Percentiles rank a stretch among this genome's conserved stretches.
phyloP scores from a whole-genome alignment of 2,888 invertebrate species.

The Spatulosminthurus flaviceps region DNA sequence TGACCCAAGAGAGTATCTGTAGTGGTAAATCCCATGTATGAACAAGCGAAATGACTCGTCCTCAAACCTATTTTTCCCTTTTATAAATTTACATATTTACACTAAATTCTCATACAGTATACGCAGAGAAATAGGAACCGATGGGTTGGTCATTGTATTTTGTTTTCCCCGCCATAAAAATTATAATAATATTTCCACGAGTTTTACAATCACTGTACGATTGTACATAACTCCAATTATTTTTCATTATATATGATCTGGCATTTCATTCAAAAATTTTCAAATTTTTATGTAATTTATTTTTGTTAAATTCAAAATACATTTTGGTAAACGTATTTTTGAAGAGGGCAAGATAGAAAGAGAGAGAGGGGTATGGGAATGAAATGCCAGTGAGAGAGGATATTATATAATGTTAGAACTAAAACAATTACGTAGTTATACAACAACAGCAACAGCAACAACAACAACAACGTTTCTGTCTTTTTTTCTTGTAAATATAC shows the following conservation, averaged over 20 bases:
- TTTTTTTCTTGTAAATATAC: too few species aligned
- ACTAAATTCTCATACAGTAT: conserved; percentile 19
- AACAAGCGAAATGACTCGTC: conserved; percentile 60
- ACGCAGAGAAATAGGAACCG: conserved; percentile 50
- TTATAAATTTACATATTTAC: conserved; percentile 29
- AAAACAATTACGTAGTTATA: conserved; percentile 31
- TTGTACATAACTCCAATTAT: neutral
- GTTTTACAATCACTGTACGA: too few species aligned
- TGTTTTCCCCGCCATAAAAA: neutral
- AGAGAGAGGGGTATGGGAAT: neutral
- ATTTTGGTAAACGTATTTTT: too few species aligned
- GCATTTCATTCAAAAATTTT: conserved; percentile 5
- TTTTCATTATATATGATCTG: neutral
- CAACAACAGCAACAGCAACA: conserved; percentile 10
- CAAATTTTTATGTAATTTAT: neutral
- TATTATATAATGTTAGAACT: conserved; percentile 23
- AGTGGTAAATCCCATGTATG: conserved; percentile 36
- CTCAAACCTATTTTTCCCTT: conserved; percentile 29
- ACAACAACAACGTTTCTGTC: too few species aligned
- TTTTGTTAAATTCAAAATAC: too few species aligned
- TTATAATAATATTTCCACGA: neutral
- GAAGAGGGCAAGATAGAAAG: too few species aligned
- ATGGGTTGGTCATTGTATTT: conserved; percentile 60
- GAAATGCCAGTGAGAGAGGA: conserved; percentile 9
- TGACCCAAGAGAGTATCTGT: neutral